Conservation (phyloP, 2,797 vertebrate genomes). For the Babyrousa celebensis region DNA sequence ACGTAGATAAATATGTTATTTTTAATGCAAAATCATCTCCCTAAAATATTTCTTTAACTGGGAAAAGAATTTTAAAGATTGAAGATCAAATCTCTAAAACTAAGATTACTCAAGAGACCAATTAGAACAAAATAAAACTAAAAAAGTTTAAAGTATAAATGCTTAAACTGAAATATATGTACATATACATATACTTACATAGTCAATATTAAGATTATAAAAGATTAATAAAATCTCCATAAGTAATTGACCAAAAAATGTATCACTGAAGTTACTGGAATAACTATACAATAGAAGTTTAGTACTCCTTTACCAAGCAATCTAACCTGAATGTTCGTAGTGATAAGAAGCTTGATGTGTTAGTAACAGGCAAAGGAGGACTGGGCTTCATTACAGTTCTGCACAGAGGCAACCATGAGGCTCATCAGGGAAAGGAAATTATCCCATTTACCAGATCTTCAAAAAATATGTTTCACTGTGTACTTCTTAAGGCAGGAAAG, state of each 20-base stretch:
- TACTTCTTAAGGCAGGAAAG: not conserved
- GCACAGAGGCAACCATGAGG: not conserved
- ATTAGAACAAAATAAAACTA: slow-evolving; percentile 1
- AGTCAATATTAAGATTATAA: not conserved
- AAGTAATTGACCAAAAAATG: not conserved
- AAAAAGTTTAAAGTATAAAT: not conserved
- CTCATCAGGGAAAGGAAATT: not conserved
- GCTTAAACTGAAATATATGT: not conserved
- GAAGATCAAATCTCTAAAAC: slow-evolving; percentile 4
- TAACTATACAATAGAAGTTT: not conserved
- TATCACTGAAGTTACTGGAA: slow-evolving; percentile 8
- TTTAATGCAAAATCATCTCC: slow-evolving; percentile 9
- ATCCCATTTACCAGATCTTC: not conserved
- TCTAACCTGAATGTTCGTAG: not conserved
- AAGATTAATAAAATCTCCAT: not conserved
- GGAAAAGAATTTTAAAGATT: slow-evolving; percentile 43
- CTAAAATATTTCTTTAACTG: not conserved
- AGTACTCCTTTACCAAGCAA: not conserved
- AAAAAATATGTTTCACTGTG: not conserved
- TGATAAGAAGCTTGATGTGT: not conserved
- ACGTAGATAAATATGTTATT: not conserved
- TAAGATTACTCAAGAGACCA: not conserved
- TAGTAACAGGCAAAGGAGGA: not conserved
- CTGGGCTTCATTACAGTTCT: not conserved
- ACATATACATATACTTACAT: not conserved